Evolutionary conservation across 2,888 invertebrate species (phyloP).

Genomic region (Physocephala rufipes): DNA sequence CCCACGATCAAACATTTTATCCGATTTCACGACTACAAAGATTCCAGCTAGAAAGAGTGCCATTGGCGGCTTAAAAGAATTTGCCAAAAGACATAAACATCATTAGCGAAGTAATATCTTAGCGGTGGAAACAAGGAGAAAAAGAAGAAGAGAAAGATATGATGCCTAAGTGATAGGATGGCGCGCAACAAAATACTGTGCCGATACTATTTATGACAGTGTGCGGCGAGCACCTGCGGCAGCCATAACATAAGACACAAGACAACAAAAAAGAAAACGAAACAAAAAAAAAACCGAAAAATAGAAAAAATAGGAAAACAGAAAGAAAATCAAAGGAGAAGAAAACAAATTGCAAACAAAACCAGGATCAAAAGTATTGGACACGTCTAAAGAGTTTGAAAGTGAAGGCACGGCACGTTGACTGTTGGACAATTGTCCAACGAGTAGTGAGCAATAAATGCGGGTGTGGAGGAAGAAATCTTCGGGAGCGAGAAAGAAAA

Average conservation of each 20-base stretch:
- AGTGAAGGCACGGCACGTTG: too few relatives aligned
- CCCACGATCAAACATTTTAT: constrained; percentile 22
- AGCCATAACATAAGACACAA: constrained; percentile 20
- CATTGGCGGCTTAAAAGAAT: constrained; percentile 16
- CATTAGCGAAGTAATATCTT: constrained; percentile 30
- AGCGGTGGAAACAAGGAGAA: constrained; percentile 33
- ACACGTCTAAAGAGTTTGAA: too few relatives aligned
- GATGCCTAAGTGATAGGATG: too few relatives aligned
- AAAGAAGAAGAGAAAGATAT: not conserved
- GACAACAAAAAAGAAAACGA: not conserved
- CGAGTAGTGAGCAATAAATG: too few relatives aligned
- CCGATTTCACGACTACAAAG: not conserved
- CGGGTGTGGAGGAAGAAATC: too few relatives aligned
- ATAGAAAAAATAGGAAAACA: not conserved
- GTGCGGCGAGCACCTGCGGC: constrained; percentile 44
- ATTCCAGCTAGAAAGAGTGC: not conserved
- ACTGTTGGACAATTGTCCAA: too few relatives aligned
- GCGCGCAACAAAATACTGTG: not conserved
- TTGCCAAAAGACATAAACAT: constrained; percentile 14
- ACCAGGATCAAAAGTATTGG: too few relatives aligned
- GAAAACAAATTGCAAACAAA: not conserved
- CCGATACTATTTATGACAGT: constrained; percentile 37
- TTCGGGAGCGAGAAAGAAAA: not conserved
- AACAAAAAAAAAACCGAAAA: not conserved
- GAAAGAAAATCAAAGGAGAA: not conserved